Evolutionary conservation across 2,113 vertebrate species (phyloP), one percentile per base, ranked within the genome.

Genomic region (Laticauda laticaudata): DNA sequence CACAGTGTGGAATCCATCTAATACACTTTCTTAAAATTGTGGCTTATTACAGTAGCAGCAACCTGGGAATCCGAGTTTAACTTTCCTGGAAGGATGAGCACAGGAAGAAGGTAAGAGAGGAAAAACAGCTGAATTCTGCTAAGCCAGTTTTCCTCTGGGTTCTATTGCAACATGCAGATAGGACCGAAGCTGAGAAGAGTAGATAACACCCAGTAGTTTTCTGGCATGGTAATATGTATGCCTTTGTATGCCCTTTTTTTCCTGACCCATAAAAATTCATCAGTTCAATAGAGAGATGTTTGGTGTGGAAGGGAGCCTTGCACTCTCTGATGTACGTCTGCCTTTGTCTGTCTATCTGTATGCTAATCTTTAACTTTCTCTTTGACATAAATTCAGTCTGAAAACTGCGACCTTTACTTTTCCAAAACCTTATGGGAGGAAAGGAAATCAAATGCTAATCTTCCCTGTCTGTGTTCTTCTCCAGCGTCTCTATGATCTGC

Each of bases 401-500:
- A 90, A 85, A 85, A 55, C 54, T 26, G 43, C 21, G 34, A 6
- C 88, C 89, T 90, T 85, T 56, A 34, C 69, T 93, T 86, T 93
- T 14, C 54, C 39, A 86, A 86, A n/a, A 56, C 69, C 75, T 59
- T 86, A 55, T 15, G 88, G 92, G 54, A 61, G 43, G 55, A 53
- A 57, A 14, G 53, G 23, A 89, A 59, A 57, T 95, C 94, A 95
- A 92, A 29, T 48, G 88, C 34, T 91, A 39, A 93, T 94, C 89
- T 95, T 94, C 93, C 75, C 94, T 95, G 64, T 81, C 64, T 9
- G 0, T 94, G 90, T 21, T 18, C 88, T 92, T 57, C 24, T 92
- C 4, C 89, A 34, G 90, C 87, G 39, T 59, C 95, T 55, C 86
- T 93, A 95, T 95, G 90, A 94, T 29, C 87, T 96, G 29, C 29